Evolutionary conservation across 2,888 invertebrate genomes (phyloP).

Genomic region (Spodoptera littoralis): DNA sequence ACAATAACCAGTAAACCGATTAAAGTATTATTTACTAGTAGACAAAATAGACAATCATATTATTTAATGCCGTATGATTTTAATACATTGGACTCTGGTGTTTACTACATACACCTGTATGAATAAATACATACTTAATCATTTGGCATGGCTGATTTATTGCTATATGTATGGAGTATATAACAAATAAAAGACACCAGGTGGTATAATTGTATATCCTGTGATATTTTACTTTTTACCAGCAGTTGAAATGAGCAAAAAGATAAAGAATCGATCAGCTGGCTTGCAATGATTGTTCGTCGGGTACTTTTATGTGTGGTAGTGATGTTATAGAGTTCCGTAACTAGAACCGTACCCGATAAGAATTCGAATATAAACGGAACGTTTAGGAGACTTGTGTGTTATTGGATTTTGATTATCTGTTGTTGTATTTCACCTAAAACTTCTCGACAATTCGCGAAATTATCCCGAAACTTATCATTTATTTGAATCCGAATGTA

Average conservation of each 20-base stretch:
- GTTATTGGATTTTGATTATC: too few relatives aligned
- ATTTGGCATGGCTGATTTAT: constrained; percentile 27
- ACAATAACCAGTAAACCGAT: too few relatives aligned
- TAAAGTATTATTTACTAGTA: not conserved
- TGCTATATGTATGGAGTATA: constrained; percentile 17
- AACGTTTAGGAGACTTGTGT: too few relatives aligned
- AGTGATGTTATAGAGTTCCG: constrained; percentile 21
- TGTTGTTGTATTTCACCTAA: too few relatives aligned
- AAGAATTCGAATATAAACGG: too few relatives aligned
- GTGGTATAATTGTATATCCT: constrained; percentile 19
- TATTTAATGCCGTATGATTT: constrained; percentile 49
- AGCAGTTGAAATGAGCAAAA: constrained; percentile 34
- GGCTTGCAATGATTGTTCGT: constrained; percentile 50
- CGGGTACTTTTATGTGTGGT: constrained; percentile 57
- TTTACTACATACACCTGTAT: constrained; percentile 42
- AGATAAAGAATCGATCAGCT: constrained; percentile 43
- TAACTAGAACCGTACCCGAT: too few relatives aligned
- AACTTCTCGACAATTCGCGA: too few relatives aligned
- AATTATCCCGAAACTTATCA: too few relatives aligned
- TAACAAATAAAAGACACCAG: constrained; percentile 41
- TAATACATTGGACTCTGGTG: constrained; percentile 19
- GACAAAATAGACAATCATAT: constrained; percentile 25
- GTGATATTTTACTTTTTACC: constrained; percentile 35
- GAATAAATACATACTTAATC: constrained; percentile 50
- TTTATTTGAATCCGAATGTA: too few relatives aligned